Evolutionary conservation across 2,797 vertebrate genomes (phyloP).

Genomic region (Graptemys geographica): DNA sequence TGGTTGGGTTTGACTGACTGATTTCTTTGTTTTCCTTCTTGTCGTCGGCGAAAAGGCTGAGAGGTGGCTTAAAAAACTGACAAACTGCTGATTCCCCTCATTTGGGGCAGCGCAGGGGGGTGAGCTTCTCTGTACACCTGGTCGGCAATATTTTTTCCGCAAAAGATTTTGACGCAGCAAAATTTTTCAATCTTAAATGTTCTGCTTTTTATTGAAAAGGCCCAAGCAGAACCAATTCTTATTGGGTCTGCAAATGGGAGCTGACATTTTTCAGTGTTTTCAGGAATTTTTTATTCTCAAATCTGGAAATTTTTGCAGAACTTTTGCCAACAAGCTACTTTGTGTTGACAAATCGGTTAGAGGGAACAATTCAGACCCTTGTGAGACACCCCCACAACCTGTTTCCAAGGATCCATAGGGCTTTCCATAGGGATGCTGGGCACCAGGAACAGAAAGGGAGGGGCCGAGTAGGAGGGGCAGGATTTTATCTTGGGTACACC

Average conservation of each 20-base stretch:
- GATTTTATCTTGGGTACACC: not conserved
- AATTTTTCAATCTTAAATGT: not conserved
- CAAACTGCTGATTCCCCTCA: conserved; percentile 33
- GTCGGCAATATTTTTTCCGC: not conserved
- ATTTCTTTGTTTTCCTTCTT: conserved; percentile 35
- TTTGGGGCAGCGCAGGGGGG: not conserved
- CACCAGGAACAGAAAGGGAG: not conserved
- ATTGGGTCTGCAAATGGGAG: not conserved
- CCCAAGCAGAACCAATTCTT: not conserved
- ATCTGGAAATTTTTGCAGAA: conserved; percentile 29
- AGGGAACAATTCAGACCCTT: conserved; percentile 57
- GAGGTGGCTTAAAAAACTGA: conserved; percentile 25
- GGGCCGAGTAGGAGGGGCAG: not conserved
- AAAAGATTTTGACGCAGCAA: not conserved
- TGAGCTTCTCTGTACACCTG: conserved; percentile 18
- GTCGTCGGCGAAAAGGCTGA: not conserved
- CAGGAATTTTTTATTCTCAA: not conserved
- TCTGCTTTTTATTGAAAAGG: not conserved
- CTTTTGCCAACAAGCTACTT: conserved; percentile 43
- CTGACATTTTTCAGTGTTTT: not conserved
- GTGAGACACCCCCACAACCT: conserved; percentile 33
- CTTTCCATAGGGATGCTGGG: conserved; percentile 19
- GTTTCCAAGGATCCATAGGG: not conserved
- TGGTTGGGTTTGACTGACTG: conserved; percentile 14
- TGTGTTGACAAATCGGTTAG: conserved; percentile 49